Base-by-base conservation (phyloP, 2,113 vertebrate species). In the Fregetta grallaria region DNA sequence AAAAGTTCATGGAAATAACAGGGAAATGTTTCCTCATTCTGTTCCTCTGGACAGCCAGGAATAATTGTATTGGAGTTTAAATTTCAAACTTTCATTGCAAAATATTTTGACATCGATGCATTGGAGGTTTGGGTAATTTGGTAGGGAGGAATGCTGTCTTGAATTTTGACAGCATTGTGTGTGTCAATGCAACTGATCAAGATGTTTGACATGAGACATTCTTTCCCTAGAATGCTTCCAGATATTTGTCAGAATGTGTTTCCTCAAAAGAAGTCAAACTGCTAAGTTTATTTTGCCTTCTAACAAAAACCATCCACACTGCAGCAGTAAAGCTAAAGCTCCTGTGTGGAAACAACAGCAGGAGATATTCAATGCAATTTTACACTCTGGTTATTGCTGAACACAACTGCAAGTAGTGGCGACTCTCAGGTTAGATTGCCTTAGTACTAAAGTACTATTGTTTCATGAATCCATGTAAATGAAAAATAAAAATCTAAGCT, bases 231-330 rank as follows among this genome's bases (percentile, higher is more conserved):
- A 93, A 94, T 56, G 21, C 59, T 93, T 91, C 71, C 52, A 96
- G 79, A 66, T 70, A 91, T 97, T 72, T 95, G 85, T 97, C 95
- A 96, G 73, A 94, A 94, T 96, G 32, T 15, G 82, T 96, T 97
- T 93, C 61, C 66, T 93, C 81, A 96, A 67, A 84, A 93, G 65
- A 96, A 98, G 72, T 97, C 92, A 92, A 94, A 93, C 76, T 87
- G 47, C 22, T 95, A 88, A 96, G 84, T 92, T 93, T 9, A 76
- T 95, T 98, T 97, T 91, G 56, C n/a, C 52, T 91, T 97, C 97
- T 96, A 96, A 97, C 32, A 67, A 42, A n/a, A 94, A 74, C 40
- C 66, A 81, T 91, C 55, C 36, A 86, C 40, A 55, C 32, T 91
- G 66, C 58, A 97, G 65, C 49, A 90, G 42, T 53, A 91, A 93